Base-by-base conservation (phyloP, 2,113 vertebrate species). In the Kryptolebias marmoratus region DNA sequence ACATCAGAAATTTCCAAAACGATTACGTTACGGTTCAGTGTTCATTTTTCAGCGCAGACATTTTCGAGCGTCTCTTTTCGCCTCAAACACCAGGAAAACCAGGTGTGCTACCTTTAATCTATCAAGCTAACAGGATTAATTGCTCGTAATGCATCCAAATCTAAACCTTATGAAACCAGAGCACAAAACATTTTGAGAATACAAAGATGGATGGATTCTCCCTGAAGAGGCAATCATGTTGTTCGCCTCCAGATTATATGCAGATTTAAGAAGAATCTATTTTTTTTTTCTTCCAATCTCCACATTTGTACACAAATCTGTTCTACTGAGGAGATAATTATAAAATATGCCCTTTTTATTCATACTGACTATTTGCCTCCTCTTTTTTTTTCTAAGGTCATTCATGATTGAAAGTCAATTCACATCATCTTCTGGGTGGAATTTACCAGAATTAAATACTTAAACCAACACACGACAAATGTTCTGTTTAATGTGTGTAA, bases 1-100 rank as follows among this genome's bases (percentile, higher is more conserved):
- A 42, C 36, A 67, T 63, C 3, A 62, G 32, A 77, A 77, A n/a
- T 61, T 42, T 61, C 39, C 30, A 11, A 56, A 76, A 66, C 49
- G 65, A 61, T 74, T 52, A 62, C 15, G 50, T 50, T 53, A 11
- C 3, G 27, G 68, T 4, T 58, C 62, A 74, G 27, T n/a, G 53
- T 61, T 44, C 1, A 39, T 55, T 72, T 64, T 72, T 56, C 30
- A 65, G 1, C 18, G 47, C 9, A 60, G 55, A 44, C 0, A 11
- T 56, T 55, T 55, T 50, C 6, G 64, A 13, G 57, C 7, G 42
- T 32, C n/a, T 28, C 55, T 18, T 13, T 11, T 11, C 5, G 11
- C 36, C 11, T 62, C 42, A 70, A 49, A 76, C 39, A 53, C 11
- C 10, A 44, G 36, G 11, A 47, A 56, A 75, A 16, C 3, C 12